Evolutionary conservation across 2,113 vertebrate genomes (phyloP), one percentile per base, ranked within the genome.

Genomic region (Hyperoodon ampullatus): DNA sequence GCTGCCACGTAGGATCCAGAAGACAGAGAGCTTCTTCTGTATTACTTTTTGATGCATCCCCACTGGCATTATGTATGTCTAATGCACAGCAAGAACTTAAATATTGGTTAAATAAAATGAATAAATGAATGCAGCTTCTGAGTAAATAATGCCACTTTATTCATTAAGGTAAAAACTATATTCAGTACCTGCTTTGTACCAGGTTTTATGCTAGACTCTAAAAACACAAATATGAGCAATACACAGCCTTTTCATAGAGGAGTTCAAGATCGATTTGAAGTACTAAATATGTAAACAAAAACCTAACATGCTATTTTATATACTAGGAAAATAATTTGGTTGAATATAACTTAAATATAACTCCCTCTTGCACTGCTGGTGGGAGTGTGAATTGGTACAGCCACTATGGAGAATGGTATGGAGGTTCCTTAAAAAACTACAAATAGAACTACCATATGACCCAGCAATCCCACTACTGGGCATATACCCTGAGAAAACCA

Each of bases 101-200:
- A 88, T 78, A 83, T 65, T 81, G 92, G 30, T 70, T 55, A 44
- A 93, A 80, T 71, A 71, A 92, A 66, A 42, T 55, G 44, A 84
- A 78, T 60, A 71, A 86, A 60, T 14, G 8, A 93, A 80, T 47
- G 5, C 74, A 65, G 15, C 50, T 53, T 94, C 58, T 95, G 71
- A 88, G 14, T 42, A 58, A 71, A 66, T 75, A 30, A 13, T 58
- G 16, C 15, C 44, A 58, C 30, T 70, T 94, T 50, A 92, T 42
- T 92, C 14, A 66, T 68, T 85, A 72, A 84, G n/a, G 66, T 74
- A 55, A 94, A 85, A 71, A 35, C 18, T 70, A 12, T 39, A 23
- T 88, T 92, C 58, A 30, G 3, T 39, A 50, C 18, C 39, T 72
- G 13, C 30, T 88, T 84, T 94, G 12, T 72, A 30, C 2, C 26